phyloP scores from a whole-genome alignment of 2,113 vertebrate species.

The Cyphomyrus plagiostoma region DNA sequence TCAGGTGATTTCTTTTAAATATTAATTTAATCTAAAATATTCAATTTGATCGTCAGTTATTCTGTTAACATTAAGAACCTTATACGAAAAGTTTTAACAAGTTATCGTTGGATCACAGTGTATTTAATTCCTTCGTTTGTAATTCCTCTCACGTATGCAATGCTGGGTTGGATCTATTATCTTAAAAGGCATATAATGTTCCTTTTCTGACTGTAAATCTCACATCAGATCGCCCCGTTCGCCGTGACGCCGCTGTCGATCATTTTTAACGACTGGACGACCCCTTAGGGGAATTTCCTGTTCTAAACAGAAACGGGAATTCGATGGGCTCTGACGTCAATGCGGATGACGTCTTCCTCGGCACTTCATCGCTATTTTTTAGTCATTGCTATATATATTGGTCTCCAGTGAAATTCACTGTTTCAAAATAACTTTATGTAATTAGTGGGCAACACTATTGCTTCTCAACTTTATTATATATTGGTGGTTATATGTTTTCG shows the following conservation, averaged over 20 bases:
- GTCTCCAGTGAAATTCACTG: background rate
- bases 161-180: background rate
- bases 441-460: background rate
- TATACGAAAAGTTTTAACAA: background rate
- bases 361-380: background rate
- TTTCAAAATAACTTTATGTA: background rate
- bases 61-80: background rate
- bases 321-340: background rate
- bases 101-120: background rate
- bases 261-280: conserved; percentile 8
- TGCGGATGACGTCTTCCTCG: background rate
- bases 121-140: background rate
- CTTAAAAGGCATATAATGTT: background rate
- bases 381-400: background rate
- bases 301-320: background rate
- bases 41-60: no score
- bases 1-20: background rate
- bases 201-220: background rate
- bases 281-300: background rate
- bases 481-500: background rate
- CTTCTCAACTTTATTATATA: background rate
- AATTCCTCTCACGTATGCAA: background rate
- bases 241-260: background rate
- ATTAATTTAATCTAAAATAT: background rate
- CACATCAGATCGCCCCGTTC: background rate